Evolutionary conservation across 1,140 invertebrate genomes (phyloP), one percentile per base, ranked within the genome.

Genomic region (Drosophila santomea): DNA sequence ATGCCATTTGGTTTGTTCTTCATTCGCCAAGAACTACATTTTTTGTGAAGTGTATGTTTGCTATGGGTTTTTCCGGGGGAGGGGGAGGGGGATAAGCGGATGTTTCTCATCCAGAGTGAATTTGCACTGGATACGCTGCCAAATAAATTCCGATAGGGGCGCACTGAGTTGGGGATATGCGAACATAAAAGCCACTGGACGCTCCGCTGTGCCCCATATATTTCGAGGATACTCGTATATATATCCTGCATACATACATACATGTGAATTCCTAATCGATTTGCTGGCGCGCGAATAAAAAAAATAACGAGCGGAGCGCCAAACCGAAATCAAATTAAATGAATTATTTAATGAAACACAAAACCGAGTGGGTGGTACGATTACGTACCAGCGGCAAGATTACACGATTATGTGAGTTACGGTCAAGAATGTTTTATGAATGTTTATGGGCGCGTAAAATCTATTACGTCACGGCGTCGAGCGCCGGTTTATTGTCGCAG

Each of bases 361-460:
- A 69, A 32, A 67, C 23, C 32, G 32, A 38, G 41, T 43, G 48
- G 43, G 38, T 14, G 36, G 15, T 15, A 15, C 25, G 20, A 20
- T 20, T 20, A 20, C 20, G 15, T 15, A 20, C 25, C 23, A 28
- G 78, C 63, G 71, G 74, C 52, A 63, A 82, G 83, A 88, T 82
- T 88, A 88, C 83, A 74, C 74, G 77, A 86, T 86, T 79, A 86
- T 86, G 83, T 86, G 83, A 86, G 83, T 79, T 79, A 86, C 75
- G 79, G 66, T 74, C 67, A 61, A 83, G 75, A 79, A 86, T 86
- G 83, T 86, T 86, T 86, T 86, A 88, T 86, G 83, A 88, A 86
- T 82, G 83, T 88, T 86, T 88, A 86, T 86, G 83, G 79, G 56
- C 71, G 83, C 83, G 75, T 88, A 69, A 86, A 86, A 88, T 88